Percentiles rank a stretch among this genome's conserved stretches.
phyloP scores from a whole-genome alignment of 2,113 vertebrate genomes.

The Cephalopterus ornatus region DNA sequence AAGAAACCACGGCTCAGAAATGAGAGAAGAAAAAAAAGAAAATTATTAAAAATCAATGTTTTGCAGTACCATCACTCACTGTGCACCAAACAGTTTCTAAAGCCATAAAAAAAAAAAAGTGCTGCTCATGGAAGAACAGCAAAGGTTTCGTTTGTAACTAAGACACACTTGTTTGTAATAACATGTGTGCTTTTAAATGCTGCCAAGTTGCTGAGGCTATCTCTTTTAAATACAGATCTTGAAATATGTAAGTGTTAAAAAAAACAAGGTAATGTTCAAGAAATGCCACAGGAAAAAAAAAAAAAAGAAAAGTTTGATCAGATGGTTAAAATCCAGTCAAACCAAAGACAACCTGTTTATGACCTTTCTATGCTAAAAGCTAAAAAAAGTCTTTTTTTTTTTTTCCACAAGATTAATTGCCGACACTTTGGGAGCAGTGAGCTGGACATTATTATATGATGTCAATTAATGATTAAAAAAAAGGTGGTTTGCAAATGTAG shows the following conservation, averaged over 20 bases:
- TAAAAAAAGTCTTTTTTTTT: slow-evolving; percentile 27
- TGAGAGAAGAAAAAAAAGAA: not conserved
- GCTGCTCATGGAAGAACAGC: not conserved
- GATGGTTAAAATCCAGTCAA: slow-evolving; percentile 32
- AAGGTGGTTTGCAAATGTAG: slow-evolving; percentile 54
- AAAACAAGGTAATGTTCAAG: slow-evolving; percentile 35
- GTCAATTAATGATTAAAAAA: slow-evolving; percentile 58
- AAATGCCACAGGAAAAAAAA: not conserved
- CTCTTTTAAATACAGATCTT: slow-evolving; percentile 20
- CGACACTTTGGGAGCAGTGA: slow-evolving; percentile 39
- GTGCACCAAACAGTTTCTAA: not conserved
- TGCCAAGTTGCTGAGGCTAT: slow-evolving; percentile 39
- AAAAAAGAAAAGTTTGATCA: slow-evolving; percentile 30
- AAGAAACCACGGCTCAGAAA: not conserved
- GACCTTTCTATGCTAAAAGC: slow-evolving; percentile 42
- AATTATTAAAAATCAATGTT: not conserved
- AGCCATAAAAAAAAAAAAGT: not conserved
- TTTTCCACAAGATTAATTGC: slow-evolving; percentile 27
- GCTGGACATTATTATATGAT: slow-evolving; percentile 47
- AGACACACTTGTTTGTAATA: slow-evolving; percentile 44
- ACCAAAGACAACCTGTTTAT: slow-evolving; percentile 48
- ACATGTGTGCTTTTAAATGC: slow-evolving; percentile 18
- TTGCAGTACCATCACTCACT: not conserved
- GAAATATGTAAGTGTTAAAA: slow-evolving; percentile 55
- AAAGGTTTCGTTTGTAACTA: slow-evolving; percentile 33